These are phyloP conservation scores for Canis aureus DNA, from an alignment of 2,113 vertebrate genomes.

Conservation along the genomic window DNA sequence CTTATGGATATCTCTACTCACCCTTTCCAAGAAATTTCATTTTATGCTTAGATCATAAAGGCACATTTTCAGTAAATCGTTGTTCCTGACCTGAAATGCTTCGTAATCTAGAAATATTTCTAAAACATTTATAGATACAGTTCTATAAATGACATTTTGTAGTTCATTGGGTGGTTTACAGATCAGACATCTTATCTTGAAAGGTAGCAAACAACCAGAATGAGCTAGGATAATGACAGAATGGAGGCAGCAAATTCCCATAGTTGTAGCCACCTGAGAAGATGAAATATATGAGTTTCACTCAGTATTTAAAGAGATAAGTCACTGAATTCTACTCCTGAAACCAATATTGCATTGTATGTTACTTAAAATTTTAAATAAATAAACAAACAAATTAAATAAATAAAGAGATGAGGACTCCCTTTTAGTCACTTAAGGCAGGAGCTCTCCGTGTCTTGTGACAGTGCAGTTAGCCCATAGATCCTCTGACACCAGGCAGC, in stretches of 20 bases:
- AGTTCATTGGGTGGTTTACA: background rate
- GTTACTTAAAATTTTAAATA: background rate
- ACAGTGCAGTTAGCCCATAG: background rate
- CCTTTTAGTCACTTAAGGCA: background rate
- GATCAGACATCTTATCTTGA: background rate
- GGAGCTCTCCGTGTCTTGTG: background rate
- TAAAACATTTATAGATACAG: background rate
- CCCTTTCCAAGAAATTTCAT: background rate
- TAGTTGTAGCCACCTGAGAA: background rate
- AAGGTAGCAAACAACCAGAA: background rate
- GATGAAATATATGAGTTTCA: background rate
- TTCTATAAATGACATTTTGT: background rate
- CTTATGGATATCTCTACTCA: conserved; percentile 22
- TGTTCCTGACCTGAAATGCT: background rate
- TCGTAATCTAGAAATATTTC: conserved; percentile 10
- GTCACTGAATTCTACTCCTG: background rate
- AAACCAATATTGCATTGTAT: background rate
- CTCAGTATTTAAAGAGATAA: background rate
- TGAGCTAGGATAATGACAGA: background rate
- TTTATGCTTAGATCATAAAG: background rate
- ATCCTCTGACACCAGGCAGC: background rate
- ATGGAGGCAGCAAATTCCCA: background rate
- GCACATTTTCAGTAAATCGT: conserved; percentile 36
- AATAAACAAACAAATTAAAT: background rate
- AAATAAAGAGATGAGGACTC: background rate